Base-by-base conservation (phyloP, 37 sponge, comb jelly and placozoan species). In the Halisarca cf. caerulea region DNA sequence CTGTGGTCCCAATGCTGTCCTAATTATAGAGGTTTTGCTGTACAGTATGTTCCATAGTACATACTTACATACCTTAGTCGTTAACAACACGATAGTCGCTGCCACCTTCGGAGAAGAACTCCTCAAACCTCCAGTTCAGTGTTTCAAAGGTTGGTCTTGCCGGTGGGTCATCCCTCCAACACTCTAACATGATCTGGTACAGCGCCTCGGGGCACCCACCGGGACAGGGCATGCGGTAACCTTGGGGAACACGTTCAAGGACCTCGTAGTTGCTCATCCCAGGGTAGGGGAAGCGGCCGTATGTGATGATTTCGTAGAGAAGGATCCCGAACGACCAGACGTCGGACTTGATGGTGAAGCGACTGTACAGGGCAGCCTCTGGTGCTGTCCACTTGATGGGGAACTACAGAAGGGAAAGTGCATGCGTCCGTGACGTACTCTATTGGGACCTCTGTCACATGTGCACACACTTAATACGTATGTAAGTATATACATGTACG, bases 371-470 rank as follows among this genome's bases (percentile, higher is more conserved):
- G 15, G 95, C 95, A 34, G 99, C 99, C 66, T 98, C 99, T 14
- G 99, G 97, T 6, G 99, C 99, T 7, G 99, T 98, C 99, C 99
- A 98, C 74, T 98, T 98, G 86, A 98, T 98, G 78, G 99, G 99
- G 90, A 98, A 96, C 85, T 74, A 14, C n/a, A 30, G 51, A 47
- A 47, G 51, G 51, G 51, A 14, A 47, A 47, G 11, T 47, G 51
- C n/a, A 15, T 62, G 64, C 15, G 25, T 62, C 30, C 17, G 57
- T 55, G 57, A 20, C 11, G 17, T 55, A 17, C 17, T 55, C 17
- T 55, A 20, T 11, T 55, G 17, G 57, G 57, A 55, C 57, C 11
- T 55, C 17, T 55, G 11, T 55, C 11, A 17, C 57, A n/a, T 47
- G 51, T 14, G 51, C 51, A 47, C 6, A 14, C 11, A 47, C 51